phyloP scores from a whole-genome alignment of 2,888 invertebrate genomes.

The Nymphalis polychloros region DNA sequence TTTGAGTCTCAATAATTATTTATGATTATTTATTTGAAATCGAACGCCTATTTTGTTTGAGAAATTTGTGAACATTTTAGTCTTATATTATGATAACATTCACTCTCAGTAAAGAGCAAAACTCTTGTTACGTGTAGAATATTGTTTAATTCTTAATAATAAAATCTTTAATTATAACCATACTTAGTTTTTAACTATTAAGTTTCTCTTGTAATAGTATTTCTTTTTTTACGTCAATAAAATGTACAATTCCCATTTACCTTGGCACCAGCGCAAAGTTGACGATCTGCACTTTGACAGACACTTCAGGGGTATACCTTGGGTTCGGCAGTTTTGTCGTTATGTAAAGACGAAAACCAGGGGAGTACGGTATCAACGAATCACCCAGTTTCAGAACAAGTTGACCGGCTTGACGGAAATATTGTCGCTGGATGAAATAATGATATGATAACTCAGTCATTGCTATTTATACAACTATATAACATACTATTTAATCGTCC shows the following conservation, averaged over 20 bases:
- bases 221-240: no score
- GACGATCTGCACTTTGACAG: slow-evolving; percentile 91
- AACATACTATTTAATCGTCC: background rate
- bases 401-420: slow-evolving; percentile 89
- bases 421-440: slow-evolving; percentile 80
- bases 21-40: no score
- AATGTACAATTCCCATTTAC: slow-evolving; percentile 59
- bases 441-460: background rate
- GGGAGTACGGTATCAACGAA: slow-evolving; percentile 88
- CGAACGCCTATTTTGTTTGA: no score
- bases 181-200: no score
- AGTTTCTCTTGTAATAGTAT: no score
- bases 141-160: no score
- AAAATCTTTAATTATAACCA: background rate
- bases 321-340: slow-evolving; percentile 95
- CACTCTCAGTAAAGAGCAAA: no score
- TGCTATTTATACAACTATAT: background rate
- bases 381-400: slow-evolving; percentile 92
- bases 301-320: slow-evolving; percentile 92
- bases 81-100: no score
- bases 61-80: no score
- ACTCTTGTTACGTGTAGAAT: no score
- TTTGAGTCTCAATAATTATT: no score
- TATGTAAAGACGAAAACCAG: slow-evolving; percentile 90
- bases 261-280: slow-evolving; percentile 94